These are phyloP conservation scores for Phyllostomus discolor DNA, from an alignment of 2,113 vertebrate genomes.

Conservation along the genomic window DNA sequence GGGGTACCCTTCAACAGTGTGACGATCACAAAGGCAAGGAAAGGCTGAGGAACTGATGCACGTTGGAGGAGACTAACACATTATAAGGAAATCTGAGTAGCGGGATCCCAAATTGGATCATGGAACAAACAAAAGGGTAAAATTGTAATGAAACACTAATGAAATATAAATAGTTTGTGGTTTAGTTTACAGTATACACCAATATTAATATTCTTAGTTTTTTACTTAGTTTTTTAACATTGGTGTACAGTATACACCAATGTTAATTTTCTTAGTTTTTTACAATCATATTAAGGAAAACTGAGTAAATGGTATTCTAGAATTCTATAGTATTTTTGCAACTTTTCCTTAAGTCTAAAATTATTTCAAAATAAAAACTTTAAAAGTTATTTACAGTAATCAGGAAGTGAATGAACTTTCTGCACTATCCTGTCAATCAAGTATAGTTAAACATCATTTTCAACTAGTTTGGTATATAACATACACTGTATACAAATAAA, in stretches of 20 bases:
- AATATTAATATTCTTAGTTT: not conserved
- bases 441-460: not conserved
- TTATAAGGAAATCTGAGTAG: not conserved
- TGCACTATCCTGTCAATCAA: not conserved
- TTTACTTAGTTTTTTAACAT: no score
- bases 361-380: slow-evolving; percentile 14
- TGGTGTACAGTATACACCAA: not conserved
- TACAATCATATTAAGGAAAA: not conserved
- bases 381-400: not conserved
- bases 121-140: not conserved
- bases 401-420: not conserved
- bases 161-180: not conserved
- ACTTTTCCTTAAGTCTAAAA: not conserved
- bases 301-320: not conserved
- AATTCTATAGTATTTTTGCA: not conserved
- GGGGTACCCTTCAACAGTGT: not conserved
- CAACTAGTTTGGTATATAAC: not conserved
- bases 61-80: not conserved
- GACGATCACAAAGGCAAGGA: not conserved
- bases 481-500: not conserved
- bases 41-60: not conserved
- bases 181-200: not conserved
- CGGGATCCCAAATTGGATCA: not conserved
- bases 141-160: not conserved
- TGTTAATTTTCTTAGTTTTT: not conserved